Evolutionary conservation across 2,113 vertebrate genomes (phyloP).

Genomic region (Xenopus tropicalis): UCB_Xtro_10.0 CM004451.2:66699001-66699500

Average conservation of each 20-base stretch:
- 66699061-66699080: slow-evolving; percentile 88
- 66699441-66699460: slow-evolving; percentile 58
- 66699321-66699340: slow-evolving; percentile 89
- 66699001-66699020: slow-evolving; percentile 64
- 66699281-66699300: slow-evolving; percentile 93
- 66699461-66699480: slow-evolving; percentile 55
- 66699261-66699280: slow-evolving; percentile 80
- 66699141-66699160: slow-evolving; percentile 99
- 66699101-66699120: slow-evolving; percentile 91
- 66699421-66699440: slow-evolving; percentile 58
- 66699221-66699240: slow-evolving; percentile 92
- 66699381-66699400: slow-evolving; percentile 51
- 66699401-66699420: slow-evolving; percentile 61
- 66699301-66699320: slow-evolving; percentile 77
- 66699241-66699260: slow-evolving; percentile 85
- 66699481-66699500: slow-evolving; percentile 44
- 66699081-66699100: slow-evolving; percentile 88
- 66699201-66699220: slow-evolving; percentile 90
- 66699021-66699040: slow-evolving; percentile 81
- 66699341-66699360: no score
- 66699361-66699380: slow-evolving; percentile 48
- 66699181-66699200: slow-evolving; percentile 95
- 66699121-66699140: slow-evolving; percentile 96
- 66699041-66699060: slow-evolving; percentile 84
- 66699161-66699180: slow-evolving; percentile 93